These are phyloP conservation scores for Rhynchopsitta pachyrhyncha DNA, from an alignment of 2,113 vertebrate genomes.

Conservation along the genomic window DNA sequence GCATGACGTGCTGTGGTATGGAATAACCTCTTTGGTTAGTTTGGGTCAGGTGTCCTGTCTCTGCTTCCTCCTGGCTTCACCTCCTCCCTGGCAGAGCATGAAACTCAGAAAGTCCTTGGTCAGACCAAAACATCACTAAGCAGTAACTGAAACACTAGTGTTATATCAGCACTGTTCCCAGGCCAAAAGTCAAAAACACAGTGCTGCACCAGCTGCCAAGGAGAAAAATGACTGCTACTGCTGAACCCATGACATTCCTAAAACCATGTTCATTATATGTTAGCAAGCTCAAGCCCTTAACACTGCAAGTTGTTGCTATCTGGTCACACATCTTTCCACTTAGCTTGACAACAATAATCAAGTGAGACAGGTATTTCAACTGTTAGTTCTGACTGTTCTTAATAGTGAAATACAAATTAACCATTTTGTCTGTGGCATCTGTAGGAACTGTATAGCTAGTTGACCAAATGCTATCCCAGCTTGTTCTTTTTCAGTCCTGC, in stretches of 20 bases:
- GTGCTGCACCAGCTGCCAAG: no score
- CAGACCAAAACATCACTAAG: no score
- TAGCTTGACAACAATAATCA: neutral
- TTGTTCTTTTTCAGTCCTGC: neutral
- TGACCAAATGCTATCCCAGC: neutral
- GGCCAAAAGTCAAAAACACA: no score
- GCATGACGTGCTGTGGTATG: no score
- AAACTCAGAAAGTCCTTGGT: no score
- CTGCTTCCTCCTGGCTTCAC: no score
- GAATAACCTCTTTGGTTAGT: no score
- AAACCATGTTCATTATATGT: fast-evolving
- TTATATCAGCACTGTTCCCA: no score
- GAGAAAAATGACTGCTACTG: no score
- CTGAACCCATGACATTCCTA: neutral
- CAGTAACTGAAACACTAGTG: no score
- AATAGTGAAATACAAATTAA: neutral
- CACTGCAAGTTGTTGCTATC: fast-evolving
- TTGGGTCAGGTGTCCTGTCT: no score
- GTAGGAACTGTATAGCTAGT: neutral
- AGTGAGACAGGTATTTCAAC: neutral
- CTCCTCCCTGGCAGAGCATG: no score
- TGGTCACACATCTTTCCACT: neutral
- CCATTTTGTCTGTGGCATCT: neutral
- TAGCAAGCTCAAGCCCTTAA: neutral
- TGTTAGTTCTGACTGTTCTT: neutral